These are phyloP conservation scores for Trypoxylon attenuatum DNA, from an alignment of 2,888 invertebrate species.

Conservation along the genomic window DNA sequence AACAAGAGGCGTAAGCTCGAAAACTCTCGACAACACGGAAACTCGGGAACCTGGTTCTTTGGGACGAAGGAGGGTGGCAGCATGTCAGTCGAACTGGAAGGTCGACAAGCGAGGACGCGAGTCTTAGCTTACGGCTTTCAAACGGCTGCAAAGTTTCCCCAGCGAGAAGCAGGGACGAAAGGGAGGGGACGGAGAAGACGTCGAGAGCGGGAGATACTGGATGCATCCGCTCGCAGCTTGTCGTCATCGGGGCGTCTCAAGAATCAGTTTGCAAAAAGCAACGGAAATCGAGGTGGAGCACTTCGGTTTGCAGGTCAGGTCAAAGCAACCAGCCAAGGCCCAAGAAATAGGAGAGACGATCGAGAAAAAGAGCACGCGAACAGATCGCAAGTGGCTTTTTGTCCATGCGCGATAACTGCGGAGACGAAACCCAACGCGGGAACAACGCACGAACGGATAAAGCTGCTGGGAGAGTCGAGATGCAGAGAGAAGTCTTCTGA, in stretches of 20 bases:
- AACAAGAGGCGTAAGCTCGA: no score
- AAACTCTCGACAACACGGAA: constrained; percentile 3
- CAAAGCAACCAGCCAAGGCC: neutral
- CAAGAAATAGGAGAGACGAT: constrained; percentile 8
- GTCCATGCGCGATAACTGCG: constrained; percentile 15
- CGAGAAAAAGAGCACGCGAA: constrained; percentile 2
- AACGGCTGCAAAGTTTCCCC: constrained; percentile 47
- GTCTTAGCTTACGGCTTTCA: constrained; percentile 23
- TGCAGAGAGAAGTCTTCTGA: constrained; percentile 48
- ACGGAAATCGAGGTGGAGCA: neutral
- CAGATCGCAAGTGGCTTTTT: constrained; percentile 4
- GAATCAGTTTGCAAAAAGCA: constrained; percentile 25
- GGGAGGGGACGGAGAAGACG: constrained; percentile 27
- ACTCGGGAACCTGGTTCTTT: neutral
- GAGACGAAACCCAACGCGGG: constrained; percentile 10
- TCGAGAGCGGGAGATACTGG: constrained; percentile 26
- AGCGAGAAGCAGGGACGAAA: no score
- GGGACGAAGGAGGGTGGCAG: constrained; percentile 3
- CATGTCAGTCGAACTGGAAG: constrained; percentile 25
- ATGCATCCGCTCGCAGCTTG: constrained; percentile 38
- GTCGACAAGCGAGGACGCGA: constrained; percentile 32
- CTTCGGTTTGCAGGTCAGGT: neutral
- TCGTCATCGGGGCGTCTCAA: constrained; percentile 36
- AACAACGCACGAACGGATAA: constrained; percentile 10
- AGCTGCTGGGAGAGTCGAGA: neutral